Percentiles rank a stretch among this genome's conserved stretches.
Conservation (phyloP, 2,888 invertebrate genomes). For the Plagodis dolabraria region DNA sequence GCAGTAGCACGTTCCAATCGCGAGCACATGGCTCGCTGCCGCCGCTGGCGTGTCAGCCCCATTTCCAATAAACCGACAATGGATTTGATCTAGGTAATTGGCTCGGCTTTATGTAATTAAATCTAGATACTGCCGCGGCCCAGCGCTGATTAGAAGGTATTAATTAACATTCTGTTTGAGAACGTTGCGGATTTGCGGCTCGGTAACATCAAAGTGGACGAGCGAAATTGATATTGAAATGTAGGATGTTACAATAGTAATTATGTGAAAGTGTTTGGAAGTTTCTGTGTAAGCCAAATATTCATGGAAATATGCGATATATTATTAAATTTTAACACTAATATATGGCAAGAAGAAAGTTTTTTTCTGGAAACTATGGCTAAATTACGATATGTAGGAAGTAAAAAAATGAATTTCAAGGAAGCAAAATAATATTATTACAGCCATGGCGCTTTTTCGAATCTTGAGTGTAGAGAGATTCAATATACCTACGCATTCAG, state of each 20-base stretch:
- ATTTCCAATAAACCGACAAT: constrained; percentile 27
- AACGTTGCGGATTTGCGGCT: constrained; percentile 14
- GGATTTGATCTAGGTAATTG: constrained; percentile 30
- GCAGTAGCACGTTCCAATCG: neutral
- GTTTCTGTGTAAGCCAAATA: too few relatives aligned
- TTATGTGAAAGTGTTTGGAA: neutral
- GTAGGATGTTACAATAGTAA: constrained; percentile 2
- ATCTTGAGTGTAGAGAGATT: too few relatives aligned
- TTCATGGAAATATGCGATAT: too few relatives aligned
- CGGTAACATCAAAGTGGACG: constrained; percentile 19
- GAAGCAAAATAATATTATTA: too few relatives aligned
- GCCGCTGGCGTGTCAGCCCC: constrained; percentile 10
- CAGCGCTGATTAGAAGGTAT: constrained; percentile 43
- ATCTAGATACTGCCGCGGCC: constrained; percentile 29
- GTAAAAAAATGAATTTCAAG: too few relatives aligned
- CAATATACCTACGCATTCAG: too few relatives aligned
- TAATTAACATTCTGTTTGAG: constrained; percentile 41
- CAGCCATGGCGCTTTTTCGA: too few relatives aligned
- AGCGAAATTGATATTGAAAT: constrained; percentile 14
- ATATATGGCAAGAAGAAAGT: neutral
- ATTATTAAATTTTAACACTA: too few relatives aligned
- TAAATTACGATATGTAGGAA: too few relatives aligned
- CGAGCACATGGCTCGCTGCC: neutral
- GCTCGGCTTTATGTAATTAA: constrained; percentile 32
- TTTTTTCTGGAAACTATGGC: too few relatives aligned